These are phyloP conservation scores for Acanthornis magna DNA, from an alignment of 2,797 vertebrate species.

Conservation along the genomic window DNA sequence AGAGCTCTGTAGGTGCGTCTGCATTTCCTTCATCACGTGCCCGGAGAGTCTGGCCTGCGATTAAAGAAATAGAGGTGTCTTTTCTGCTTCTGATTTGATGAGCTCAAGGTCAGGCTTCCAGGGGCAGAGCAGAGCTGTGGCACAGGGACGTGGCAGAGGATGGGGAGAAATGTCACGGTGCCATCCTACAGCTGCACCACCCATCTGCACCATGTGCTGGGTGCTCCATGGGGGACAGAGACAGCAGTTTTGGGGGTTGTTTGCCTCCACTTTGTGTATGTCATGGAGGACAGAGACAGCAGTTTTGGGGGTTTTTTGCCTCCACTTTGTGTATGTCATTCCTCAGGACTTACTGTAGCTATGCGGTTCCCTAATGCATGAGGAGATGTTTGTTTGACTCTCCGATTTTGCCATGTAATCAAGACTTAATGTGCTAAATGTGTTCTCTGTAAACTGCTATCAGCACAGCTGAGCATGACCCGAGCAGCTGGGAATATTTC, in stretches of 20 bases:
- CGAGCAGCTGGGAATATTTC: constrained; percentile 26
- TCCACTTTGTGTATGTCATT: neutral
- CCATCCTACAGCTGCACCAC: neutral
- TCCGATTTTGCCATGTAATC: neutral
- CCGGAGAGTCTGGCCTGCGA: neutral
- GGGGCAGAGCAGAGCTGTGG: neutral
- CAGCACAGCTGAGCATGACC: neutral
- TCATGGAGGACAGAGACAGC: neutral
- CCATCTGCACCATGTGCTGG: neutral
- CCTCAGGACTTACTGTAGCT: neutral
- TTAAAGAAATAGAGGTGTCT: neutral
- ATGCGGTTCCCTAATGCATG: neutral
- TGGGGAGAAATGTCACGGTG: neutral
- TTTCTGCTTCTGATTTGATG: neutral
- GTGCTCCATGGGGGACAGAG: neutral
- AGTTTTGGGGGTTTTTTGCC: neutral
- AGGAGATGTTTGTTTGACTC: neutral
- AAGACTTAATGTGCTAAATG: neutral
- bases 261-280: no score
- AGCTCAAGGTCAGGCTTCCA: neutral
- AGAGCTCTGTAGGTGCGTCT: neutral
- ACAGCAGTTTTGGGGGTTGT: no score
- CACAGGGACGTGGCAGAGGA: neutral
- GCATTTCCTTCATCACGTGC: neutral
- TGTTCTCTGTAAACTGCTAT: neutral